A percentile compares a stretch with the other conserved stretches of the same genome.
Conservation (phyloP, 2,113 vertebrate species). For the Chionis minor region DNA sequence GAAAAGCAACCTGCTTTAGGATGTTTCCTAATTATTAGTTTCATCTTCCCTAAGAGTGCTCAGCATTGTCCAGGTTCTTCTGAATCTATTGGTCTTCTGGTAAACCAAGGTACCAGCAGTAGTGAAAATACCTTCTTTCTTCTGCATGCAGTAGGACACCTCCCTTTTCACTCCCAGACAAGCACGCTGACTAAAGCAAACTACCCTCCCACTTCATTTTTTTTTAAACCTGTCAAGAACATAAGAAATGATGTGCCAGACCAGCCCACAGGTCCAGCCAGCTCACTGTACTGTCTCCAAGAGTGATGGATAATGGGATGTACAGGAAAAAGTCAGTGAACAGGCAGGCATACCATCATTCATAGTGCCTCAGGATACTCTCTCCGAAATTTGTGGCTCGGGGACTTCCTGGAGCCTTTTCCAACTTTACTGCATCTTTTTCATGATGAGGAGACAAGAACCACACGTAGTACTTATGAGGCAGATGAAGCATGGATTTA, state of each 20-base stretch:
- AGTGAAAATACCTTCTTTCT: neutral
- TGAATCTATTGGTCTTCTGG: neutral
- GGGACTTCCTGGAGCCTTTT: neutral
- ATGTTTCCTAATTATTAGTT: neutral
- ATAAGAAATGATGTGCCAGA: neutral
- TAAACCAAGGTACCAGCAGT: neutral
- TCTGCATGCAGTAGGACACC: neutral
- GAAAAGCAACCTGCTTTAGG: neutral
- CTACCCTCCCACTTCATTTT: neutral
- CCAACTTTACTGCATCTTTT: neutral
- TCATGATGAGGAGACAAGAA: neutral
- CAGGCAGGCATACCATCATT: neutral
- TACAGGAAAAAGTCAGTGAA: neutral
- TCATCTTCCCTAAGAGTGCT: neutral
- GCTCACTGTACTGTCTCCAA: neutral
- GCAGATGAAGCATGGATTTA: neutral
- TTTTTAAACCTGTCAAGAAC: neutral
- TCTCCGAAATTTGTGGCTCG: neutral
- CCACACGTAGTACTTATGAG: neutral
- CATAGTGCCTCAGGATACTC: neutral
- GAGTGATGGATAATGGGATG: constrained; percentile 16
- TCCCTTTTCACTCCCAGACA: neutral
- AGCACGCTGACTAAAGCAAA: neutral
- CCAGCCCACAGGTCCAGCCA: neutral
- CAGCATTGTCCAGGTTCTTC: neutral